Conservation (phyloP, 92 coral and sea anemone species). For the Siderastrea siderea region DNA sequence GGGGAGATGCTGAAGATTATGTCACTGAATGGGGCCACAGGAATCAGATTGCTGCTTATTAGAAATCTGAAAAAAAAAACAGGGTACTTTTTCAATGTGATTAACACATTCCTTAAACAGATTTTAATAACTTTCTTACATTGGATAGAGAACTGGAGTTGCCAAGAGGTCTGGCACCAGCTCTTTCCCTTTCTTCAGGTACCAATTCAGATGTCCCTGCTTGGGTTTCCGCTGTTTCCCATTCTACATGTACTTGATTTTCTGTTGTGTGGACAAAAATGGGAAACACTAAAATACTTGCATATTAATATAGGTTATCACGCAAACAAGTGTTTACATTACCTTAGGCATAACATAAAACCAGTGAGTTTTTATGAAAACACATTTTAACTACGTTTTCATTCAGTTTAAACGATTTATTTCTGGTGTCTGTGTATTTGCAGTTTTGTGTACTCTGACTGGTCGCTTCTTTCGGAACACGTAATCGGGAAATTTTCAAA, state of each 20-base stretch:
- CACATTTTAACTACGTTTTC: slow-evolving; percentile 37
- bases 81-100: slow-evolving; percentile 18
- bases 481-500: slow-evolving; percentile 27
- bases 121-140: slow-evolving; percentile 22
- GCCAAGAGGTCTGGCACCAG: slow-evolving; percentile 58
- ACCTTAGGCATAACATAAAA: slow-evolving; percentile 41
- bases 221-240: slow-evolving; percentile 51
- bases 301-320: slow-evolving; percentile 23
- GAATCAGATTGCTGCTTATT: slow-evolving; percentile 35
- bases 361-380: slow-evolving; percentile 26
- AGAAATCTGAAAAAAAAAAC: slow-evolving; percentile 20
- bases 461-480: slow-evolving; percentile 41
- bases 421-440: no score
- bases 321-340: slow-evolving; percentile 33
- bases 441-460: slow-evolving; percentile 20
- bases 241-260: slow-evolving; percentile 45
- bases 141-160: slow-evolving; percentile 44
- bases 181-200: slow-evolving; percentile 53
- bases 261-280: slow-evolving; percentile 43
- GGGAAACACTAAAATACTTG: slow-evolving; percentile 20
- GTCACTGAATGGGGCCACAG: slow-evolving; percentile 31
- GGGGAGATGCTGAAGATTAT: slow-evolving; percentile 26
- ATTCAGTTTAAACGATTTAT: no score
- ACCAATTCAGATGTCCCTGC: slow-evolving; percentile 53
- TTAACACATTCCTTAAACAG: slow-evolving; percentile 31